Evolutionary conservation across 1,140 invertebrate species (phyloP), one percentile per base, ranked within the genome.

Genomic region (Microplitis mediator): DNA sequence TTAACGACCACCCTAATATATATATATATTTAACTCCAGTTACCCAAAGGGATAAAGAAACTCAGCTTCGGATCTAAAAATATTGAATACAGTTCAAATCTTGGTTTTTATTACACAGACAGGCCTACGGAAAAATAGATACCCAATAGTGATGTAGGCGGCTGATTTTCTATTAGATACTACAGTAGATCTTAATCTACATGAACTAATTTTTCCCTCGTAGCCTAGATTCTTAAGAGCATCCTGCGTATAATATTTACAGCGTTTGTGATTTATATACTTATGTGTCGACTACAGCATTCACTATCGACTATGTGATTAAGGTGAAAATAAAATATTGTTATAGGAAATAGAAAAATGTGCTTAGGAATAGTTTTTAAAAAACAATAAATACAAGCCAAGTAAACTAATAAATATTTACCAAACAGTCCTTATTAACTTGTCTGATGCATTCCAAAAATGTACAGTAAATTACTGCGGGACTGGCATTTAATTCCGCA

Each of bases 361-460:
- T 23, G 23, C 23, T 23, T 23, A 23, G 23, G 23, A 23, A 23
- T 23, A 2, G n/a, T n/a, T n/a, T 23, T 23, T 23, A 31, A n/a
- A 23, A 67, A 56, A 9, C 2, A 69, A 51, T 23, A 23, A 60
- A 14, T 58, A 39, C 23, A 52, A 72, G 5, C 39, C 16, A 39
- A 56, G 52, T 16, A 45, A 35, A 31, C 32, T 60, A 23, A 68
- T 52, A 11, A 66, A 56, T 65, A 65, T 14, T 82, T 80, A 85
- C 83, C 79, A 85, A 72, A 58, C 23, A 75, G 52, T 84, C 69
- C 64, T 83, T 85, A 75, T 83, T 85, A 31, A 83, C 82, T 77
- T 84, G 81, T 13, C 83, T 79, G 65, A 85, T 75, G 69, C 82
- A 85, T 62, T 85, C 81, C 32, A 85, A 73, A 64, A 85, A 85